Evolutionary conservation across 2,888 invertebrate genomes (phyloP), one percentile per base, ranked within the genome.

Genomic region (Ennomos quercinarius): DNA sequence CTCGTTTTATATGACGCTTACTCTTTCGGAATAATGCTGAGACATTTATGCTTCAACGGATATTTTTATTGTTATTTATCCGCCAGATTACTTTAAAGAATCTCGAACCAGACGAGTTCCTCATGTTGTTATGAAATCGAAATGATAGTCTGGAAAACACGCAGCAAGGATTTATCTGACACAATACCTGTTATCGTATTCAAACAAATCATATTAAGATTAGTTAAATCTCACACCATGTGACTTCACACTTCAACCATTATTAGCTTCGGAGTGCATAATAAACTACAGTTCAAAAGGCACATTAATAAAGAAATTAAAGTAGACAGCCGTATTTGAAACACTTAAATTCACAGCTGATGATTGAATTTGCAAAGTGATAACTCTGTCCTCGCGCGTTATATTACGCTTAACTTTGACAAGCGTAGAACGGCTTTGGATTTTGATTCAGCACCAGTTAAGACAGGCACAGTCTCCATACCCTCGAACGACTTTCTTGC

Each of bases 371-470:
- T 49, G 55, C 77, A 76, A 74, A 73, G 68, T 38, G 71, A 73
- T 73, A 74, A 70, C 57, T 48, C 53, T 17, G 57, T 71, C 60
- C 65, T 58, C 68, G 59, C 67, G 59, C 43, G 68, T 70, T 64
- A 68, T 70, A 73, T 74, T 69, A 66, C 65, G 61, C 70, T 76
- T 72, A 63, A 68, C 65, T 75, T 72, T 70, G 76, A 75, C 76
- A 73, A 61, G 61, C 59, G 60, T 62, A 67, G 63, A 70, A 76
- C 71, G 70, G 72, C 74, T 76, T 78, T 77, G 73, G 68, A 71
- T 77, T 74, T 73, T 71, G 56, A 55, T 60, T 59, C 42, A 39
- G 41, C 46, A 59, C 50, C 45, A 36, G 51, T 40, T 45, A 27
- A 27, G 27, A 27, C 44, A 34, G 43, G 43, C 49, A 43, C 13